Percentiles rank a stretch among this genome's conserved stretches.
phyloP scores from a whole-genome alignment of 1,140 invertebrate species.

The Hetaerina americana region DNA sequence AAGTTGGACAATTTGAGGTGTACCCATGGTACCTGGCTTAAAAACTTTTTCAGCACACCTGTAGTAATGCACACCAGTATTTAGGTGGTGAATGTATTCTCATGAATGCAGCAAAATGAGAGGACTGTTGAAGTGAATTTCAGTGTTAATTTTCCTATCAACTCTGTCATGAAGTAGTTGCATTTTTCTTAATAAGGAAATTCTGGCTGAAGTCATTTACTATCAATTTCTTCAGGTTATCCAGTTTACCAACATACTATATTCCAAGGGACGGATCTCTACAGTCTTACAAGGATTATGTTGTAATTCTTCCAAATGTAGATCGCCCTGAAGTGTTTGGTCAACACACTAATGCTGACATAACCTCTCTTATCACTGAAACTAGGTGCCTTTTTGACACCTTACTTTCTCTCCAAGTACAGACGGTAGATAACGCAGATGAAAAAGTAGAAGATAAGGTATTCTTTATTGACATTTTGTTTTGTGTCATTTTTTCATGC shows the following conservation, averaged over 20 bases:
- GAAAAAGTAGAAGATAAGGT: slow-evolving; percentile 58
- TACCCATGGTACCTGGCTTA: too few relatives aligned
- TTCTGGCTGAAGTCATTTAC: not conserved
- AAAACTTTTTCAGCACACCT: too few relatives aligned
- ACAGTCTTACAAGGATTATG: slow-evolving; percentile 62
- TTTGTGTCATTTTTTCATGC: not conserved
- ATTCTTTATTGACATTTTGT: slow-evolving; percentile 4
- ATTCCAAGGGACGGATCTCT: slow-evolving; percentile 69
- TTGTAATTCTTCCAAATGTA: slow-evolving; percentile 53
- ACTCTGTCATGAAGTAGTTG: too few relatives aligned
- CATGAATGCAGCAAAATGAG: too few relatives aligned
- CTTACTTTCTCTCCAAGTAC: slow-evolving; percentile 62
- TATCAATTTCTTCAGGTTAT: slow-evolving; percentile 33
- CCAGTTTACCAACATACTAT: slow-evolving; percentile 55
- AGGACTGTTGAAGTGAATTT: too few relatives aligned
- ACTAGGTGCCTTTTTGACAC: slow-evolving; percentile 64
- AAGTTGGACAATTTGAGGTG: too few relatives aligned
- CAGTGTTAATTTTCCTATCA: too few relatives aligned
- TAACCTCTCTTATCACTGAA: slow-evolving; percentile 67
- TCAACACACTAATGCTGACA: slow-evolving; percentile 83
- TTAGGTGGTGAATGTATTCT: too few relatives aligned
- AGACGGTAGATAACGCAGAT: slow-evolving; percentile 37
- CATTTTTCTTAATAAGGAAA: too few relatives aligned
- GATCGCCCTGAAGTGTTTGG: slow-evolving; percentile 77
- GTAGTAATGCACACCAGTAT: too few relatives aligned